Percentiles rank a stretch among this genome's conserved stretches.
Evolutionary conservation across 30 jellyfish, hydroid and myxozoan genomes (phyloP).

Genomic region (Phacellophora camtschatica): DNA sequence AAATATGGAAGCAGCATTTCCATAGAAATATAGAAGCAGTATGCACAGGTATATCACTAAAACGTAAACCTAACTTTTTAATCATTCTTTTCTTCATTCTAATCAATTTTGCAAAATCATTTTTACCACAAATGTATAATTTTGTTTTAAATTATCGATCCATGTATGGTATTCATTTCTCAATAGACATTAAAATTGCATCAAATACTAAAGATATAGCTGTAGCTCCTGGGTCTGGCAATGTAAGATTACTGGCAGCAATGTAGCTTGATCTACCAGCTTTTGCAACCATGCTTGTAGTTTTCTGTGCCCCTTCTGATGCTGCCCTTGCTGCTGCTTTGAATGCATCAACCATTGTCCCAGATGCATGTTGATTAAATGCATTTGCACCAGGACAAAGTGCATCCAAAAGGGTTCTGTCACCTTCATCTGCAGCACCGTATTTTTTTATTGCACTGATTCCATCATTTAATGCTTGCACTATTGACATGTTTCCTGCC

Average conservation of each 20-base stretch:
- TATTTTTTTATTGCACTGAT: constrained; percentile 54
- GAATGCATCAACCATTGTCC: not conserved
- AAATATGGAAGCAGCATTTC: no score
- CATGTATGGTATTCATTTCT: no score
- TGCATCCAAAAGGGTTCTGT: constrained; percentile 90
- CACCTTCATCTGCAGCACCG: constrained; percentile 99
- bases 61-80: no score
- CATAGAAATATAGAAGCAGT: no score
- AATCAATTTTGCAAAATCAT: no score
- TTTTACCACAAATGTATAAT: no score
- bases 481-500: not conserved
- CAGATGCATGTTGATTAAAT: not conserved
- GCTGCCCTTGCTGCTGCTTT: constrained; percentile 66
- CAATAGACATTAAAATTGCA: constrained; percentile 75
- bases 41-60: no score
- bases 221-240: constrained; percentile 97
- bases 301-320: constrained; percentile 62
- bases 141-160: no score
- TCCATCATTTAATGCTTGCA: constrained; percentile 47
- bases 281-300: constrained; percentile 73
- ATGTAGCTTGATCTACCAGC: constrained; percentile 96
- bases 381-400: constrained; percentile 69
- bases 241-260: constrained; percentile 47
- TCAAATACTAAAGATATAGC: constrained; percentile 84
- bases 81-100: no score